Percentiles rank a stretch among this genome's conserved stretches.
phyloP scores from a whole-genome alignment of 2,113 vertebrate genomes.

The Alces alces region DNA sequence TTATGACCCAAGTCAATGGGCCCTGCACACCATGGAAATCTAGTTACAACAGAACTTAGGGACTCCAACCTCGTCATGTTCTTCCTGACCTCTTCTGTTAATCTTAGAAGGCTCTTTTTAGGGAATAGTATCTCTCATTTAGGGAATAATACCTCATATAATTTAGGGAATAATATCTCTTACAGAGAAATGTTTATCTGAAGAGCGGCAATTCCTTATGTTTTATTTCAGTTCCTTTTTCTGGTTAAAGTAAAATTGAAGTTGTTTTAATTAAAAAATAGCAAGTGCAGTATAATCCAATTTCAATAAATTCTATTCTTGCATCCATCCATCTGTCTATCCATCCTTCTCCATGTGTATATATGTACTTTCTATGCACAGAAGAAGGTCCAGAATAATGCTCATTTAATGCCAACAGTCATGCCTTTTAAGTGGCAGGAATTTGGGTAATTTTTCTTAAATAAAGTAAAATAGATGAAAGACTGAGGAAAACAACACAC shows the following conservation, averaged over 20 bases:
- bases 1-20: not conserved
- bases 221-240: conserved; percentile 16
- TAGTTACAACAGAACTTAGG: not conserved
- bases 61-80: not conserved
- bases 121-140: not conserved
- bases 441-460: not conserved
- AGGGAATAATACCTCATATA: not conserved
- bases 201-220: not conserved
- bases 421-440: not conserved
- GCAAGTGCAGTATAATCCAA: not conserved
- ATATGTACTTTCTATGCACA: not conserved
- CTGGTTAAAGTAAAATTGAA: conserved; percentile 29
- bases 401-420: not conserved
- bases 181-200: not conserved
- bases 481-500: not conserved
- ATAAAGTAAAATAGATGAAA: not conserved
- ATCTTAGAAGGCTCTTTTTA: not conserved
- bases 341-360: not conserved
- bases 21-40: not conserved
- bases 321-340: too few species aligned
- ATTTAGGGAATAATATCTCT: not conserved
- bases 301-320: not conserved
- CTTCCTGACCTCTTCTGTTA: not conserved
- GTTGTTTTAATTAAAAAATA: conserved; percentile 3
- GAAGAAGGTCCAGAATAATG: not conserved